Evolutionary conservation across 2,888 invertebrate genomes (phyloP).

Genomic region (Xanthorhoe designata): DNA sequence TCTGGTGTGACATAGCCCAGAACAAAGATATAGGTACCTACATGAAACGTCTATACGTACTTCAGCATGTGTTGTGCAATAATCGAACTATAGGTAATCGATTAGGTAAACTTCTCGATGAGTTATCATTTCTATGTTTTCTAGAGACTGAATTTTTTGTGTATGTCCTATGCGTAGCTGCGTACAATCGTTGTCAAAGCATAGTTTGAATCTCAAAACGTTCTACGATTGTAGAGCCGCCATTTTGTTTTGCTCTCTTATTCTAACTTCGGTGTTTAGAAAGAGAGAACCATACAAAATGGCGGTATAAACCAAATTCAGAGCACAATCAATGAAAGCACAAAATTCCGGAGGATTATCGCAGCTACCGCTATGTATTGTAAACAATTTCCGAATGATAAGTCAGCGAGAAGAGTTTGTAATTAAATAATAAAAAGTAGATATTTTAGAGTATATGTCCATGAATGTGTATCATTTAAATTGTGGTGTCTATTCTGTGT

Average conservation of each 20-base stretch:
- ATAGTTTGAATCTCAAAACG: neutral
- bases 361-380: constrained; percentile 49
- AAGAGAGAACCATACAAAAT: constrained; percentile 17
- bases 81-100: constrained; percentile 71
- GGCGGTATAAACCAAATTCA: neutral
- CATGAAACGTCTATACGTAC: constrained; percentile 77
- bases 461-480: constrained; percentile 83
- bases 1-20: constrained; percentile 19
- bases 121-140: constrained; percentile 61
- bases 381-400: constrained; percentile 55
- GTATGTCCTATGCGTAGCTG: constrained; percentile 38
- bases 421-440: constrained; percentile 69
- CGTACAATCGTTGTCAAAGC: constrained; percentile 11
- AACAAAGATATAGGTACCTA: constrained; percentile 44
- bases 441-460: constrained; percentile 79
- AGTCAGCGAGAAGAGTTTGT: constrained; percentile 76
- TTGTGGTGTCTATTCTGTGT: constrained; percentile 85
- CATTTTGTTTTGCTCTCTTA: constrained; percentile 16
- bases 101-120: constrained; percentile 73
- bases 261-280: constrained; percentile 3
- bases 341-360: constrained; percentile 6
- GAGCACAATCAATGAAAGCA: constrained; percentile 5
- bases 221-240: neutral
- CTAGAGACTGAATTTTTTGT: constrained; percentile 70
- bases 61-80: constrained; percentile 83